Evolutionary conservation across 1,140 invertebrate genomes (phyloP).

Genomic region (Potamilus streckersoni): DNA sequence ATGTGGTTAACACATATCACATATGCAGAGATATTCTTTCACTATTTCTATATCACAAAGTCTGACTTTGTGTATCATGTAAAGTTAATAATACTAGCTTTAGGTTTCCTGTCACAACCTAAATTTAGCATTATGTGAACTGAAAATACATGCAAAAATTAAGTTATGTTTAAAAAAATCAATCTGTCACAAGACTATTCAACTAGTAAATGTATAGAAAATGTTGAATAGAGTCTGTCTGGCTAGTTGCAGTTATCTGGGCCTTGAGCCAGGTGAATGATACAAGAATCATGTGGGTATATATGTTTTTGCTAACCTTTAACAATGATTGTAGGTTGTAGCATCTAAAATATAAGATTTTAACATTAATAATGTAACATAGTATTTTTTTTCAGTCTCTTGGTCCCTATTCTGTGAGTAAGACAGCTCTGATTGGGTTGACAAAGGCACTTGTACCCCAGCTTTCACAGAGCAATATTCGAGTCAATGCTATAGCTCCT

Average conservation of each 20-base stretch:
- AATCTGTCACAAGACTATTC: no score
- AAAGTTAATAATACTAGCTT: no score
- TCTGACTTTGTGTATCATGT: no score
- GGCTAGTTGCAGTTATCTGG: not conserved
- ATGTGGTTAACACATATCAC: no score
- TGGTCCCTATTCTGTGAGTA: slow-evolving; percentile 93
- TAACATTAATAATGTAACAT: slow-evolving; percentile 16
- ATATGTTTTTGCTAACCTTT: not conserved
- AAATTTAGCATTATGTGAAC: no score
- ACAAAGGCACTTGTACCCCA: slow-evolving; percentile 84
- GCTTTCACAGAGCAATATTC: slow-evolving; percentile 82
- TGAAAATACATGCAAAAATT: no score
- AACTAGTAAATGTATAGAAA: no score
- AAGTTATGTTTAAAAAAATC: no score
- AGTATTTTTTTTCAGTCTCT: slow-evolving; percentile 75
- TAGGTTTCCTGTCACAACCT: no score
- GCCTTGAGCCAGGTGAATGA: not conserved
- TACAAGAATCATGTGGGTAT: not conserved
- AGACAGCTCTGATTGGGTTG: slow-evolving; percentile 91
- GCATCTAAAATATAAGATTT: slow-evolving; percentile 11
- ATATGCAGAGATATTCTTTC: no score
- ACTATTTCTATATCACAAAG: no score
- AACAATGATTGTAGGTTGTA: not conserved
- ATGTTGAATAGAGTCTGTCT: not conserved
- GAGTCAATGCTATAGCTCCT: slow-evolving; percentile 94